Evolutionary conservation across 2,113 vertebrate genomes (phyloP), one percentile per base, ranked within the genome.

Genomic region (Ancistrus triradiatus): DNA sequence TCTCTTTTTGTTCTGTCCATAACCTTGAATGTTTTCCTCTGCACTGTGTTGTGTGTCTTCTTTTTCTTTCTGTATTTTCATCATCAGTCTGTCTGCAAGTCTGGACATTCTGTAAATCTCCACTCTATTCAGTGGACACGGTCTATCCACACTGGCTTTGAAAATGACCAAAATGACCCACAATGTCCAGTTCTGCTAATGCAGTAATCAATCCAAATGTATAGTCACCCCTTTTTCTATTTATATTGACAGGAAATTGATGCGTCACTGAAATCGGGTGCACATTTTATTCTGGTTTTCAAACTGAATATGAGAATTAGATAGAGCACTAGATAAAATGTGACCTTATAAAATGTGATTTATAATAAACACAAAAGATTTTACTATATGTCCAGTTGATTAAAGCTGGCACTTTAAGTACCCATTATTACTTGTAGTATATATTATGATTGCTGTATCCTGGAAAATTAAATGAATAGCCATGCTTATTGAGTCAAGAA

Each of bases 11-110:
- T 63, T 51, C 57, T 57, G 50, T 51, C 33, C 24, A 65, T 87
- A 85, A 89, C 87, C 86, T 89, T 89, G 85, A 84, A 79, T 47
- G 67, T 59, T 81, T 77, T 82, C 62, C 35, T 73, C 59, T 68
- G 62, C 59, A 81, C 78, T 81, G 79, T 80, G 59, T 43, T 50
- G 43, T 9, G 7, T 55, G 18, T 63, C 38, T 37, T 56, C 19
- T 65, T 70, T 82, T 70, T 4, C 58, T 77, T 78, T 56, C 76
- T 81, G 80, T 69, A 75, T 85, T 87, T 85, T 85, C 83, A 80
- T 84, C 80, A 78, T 77, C 21, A 49, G 70, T 70, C 78, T 80
- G 72, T 73, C 78, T 69, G 70, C 61, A 74, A 77, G 80, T 77
- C 78, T 27, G 60, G 80, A 79, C 78, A 82, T 78, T 37, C 74